A percentile compares a stretch with the other conserved stretches of the same genome.
These are phyloP conservation scores for Nomada flava DNA, from an alignment of 2,888 invertebrate species.

Conservation along the genomic window DNA sequence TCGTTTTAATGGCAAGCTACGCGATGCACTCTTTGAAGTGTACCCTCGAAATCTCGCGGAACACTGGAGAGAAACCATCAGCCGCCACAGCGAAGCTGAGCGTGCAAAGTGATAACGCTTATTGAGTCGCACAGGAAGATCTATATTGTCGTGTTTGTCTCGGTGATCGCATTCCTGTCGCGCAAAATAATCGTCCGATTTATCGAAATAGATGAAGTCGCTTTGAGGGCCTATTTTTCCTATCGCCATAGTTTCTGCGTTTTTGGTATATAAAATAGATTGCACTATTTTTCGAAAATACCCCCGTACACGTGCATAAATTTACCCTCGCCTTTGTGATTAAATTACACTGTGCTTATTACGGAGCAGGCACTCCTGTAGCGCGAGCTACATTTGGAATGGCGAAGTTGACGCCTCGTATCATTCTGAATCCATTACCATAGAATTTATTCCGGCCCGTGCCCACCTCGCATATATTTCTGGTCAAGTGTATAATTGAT, in stretches of 20 bases:
- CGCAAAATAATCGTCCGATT: conserved; percentile 29
- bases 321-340: background rate
- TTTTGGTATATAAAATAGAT: background rate
- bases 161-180: background rate
- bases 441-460: conserved; percentile 42
- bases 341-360: conserved; percentile 5
- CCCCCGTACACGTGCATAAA: background rate
- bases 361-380: conserved; percentile 3
- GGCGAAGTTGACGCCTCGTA: conserved; percentile 44
- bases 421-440: conserved; percentile 30
- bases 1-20: background rate
- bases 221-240: too few relatives aligned
- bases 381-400: conserved; percentile 39
- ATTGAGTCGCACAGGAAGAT: conserved; percentile 37
- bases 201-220: conserved; percentile 4
- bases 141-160: conserved; percentile 23
- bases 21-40: conserved; percentile 21
- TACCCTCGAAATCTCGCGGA: conserved; percentile 43
- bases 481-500: conserved; percentile 27
- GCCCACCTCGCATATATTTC: background rate
- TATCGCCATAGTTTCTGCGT: background rate
- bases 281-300: background rate
- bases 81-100: conserved; percentile 51
- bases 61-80: conserved; percentile 50
- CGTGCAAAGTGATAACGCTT: conserved; percentile 33